Conservation (phyloP, 1,140 invertebrate genomes). For the Oryctes rhinoceros region DNA sequence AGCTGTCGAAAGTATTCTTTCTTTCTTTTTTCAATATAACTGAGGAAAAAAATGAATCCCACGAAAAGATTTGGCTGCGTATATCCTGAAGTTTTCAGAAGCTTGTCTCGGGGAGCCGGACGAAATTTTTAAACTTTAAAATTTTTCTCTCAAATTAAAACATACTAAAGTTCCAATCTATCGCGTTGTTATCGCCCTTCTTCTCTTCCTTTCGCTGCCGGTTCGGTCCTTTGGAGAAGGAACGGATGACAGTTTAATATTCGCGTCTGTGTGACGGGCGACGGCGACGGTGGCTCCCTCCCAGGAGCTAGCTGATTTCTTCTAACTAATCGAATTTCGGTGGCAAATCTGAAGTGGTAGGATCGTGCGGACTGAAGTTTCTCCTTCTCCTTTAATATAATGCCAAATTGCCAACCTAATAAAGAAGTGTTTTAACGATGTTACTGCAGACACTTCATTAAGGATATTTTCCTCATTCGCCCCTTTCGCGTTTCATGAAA, state of each 20-base stretch:
- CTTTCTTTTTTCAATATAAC: slow-evolving; percentile 6
- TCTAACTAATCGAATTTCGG: slow-evolving; percentile 52
- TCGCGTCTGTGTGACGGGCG: slow-evolving; percentile 45
- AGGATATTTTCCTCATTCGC: slow-evolving; percentile 47
- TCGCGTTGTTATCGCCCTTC: neutral
- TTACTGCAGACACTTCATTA: slow-evolving; percentile 52
- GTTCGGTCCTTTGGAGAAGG: slow-evolving; percentile 28
- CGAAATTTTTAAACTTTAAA: slow-evolving; percentile 46
- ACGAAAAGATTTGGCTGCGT: slow-evolving; percentile 13
- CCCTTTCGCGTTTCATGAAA: slow-evolving; percentile 36
- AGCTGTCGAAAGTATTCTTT: slow-evolving; percentile 4
- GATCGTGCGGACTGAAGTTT: slow-evolving; percentile 10
- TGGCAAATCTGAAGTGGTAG: slow-evolving; percentile 46
- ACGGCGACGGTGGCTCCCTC: slow-evolving; percentile 37
- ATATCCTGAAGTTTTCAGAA: neutral
- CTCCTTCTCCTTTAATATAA: slow-evolving; percentile 48
- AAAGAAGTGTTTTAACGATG: slow-evolving; percentile 53
- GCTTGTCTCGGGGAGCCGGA: neutral
- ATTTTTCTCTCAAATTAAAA: slow-evolving; percentile 44
- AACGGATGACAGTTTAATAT: slow-evolving; percentile 54
- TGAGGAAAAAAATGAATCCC: neutral
- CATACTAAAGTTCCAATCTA: slow-evolving; percentile 41
- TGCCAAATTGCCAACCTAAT: slow-evolving; percentile 54
- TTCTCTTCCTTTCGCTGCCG: neutral
- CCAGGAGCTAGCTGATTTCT: slow-evolving; percentile 44